A percentile compares a stretch with the other conserved stretches of the same genome.
Evolutionary conservation across 2,797 vertebrate genomes (phyloP).

Genomic region (Lagorchestes hirsutus): DNA sequence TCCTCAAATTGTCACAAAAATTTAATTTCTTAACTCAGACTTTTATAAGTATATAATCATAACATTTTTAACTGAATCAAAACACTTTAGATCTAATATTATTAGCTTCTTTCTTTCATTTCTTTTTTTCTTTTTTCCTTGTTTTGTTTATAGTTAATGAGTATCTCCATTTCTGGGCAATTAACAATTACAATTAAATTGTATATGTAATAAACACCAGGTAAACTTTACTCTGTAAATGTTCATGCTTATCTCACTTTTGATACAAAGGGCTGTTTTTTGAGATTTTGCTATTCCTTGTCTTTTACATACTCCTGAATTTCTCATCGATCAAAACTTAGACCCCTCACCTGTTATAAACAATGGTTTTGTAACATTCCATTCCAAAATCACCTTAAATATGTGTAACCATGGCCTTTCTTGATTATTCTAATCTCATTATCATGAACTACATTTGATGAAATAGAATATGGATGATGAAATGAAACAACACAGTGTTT

Average conservation of each 20-base stretch:
- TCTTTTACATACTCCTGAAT: background rate
- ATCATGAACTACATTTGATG: background rate
- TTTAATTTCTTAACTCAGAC: background rate
- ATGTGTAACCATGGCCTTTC: background rate
- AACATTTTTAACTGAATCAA: background rate
- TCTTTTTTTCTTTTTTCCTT: background rate
- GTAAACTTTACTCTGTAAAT: rapidly evolving
- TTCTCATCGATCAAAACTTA: background rate
- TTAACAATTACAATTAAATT: no score
- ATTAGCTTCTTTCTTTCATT: background rate
- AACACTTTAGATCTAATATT: background rate
- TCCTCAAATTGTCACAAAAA: background rate
- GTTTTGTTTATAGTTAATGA: background rate
- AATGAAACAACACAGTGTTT: background rate
- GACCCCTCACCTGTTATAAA: background rate
- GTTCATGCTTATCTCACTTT: rapidly evolving
- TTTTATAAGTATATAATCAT: slow-evolving; percentile 43
- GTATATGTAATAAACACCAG: rapidly evolving
- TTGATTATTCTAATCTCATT: background rate
- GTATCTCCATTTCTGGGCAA: rapidly evolving
- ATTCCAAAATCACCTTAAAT: background rate
- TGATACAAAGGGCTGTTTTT: no score
- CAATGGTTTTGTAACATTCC: background rate
- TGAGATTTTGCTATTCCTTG: rapidly evolving
- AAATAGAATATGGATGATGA: background rate